Conservation (phyloP, 2,888 invertebrate species). For the Conops quadrifasciatus region DNA sequence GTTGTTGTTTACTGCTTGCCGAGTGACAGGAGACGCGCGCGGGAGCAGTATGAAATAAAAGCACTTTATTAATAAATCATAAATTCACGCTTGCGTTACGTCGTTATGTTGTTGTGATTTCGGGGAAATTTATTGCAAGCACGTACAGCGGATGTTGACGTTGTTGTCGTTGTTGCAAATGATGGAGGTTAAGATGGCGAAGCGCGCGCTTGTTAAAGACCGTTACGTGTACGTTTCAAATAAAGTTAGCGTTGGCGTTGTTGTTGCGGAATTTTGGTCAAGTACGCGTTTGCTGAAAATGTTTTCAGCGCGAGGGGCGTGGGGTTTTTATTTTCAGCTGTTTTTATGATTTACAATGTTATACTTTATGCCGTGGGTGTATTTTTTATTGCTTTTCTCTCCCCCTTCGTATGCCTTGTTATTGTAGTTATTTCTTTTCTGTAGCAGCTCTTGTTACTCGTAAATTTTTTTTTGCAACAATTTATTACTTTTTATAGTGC, state of each 20-base stretch:
- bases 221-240: constrained; percentile 16
- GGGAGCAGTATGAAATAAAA: not conserved
- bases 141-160: constrained; percentile 41
- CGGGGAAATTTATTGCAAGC: constrained; percentile 39
- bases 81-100: constrained; percentile 31
- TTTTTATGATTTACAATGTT: constrained; percentile 6
- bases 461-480: not conserved
- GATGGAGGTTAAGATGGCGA: constrained; percentile 28
- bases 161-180: constrained; percentile 23
- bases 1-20: not conserved
- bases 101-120: constrained; percentile 25
- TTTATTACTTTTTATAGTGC: constrained; percentile 12
- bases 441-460: not conserved
- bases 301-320: not conserved
- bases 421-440: not conserved
- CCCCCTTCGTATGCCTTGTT: not conserved
- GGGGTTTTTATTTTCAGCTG: constrained; percentile 1
- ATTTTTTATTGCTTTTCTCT: not conserved
- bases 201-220: constrained; percentile 32
- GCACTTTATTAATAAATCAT: constrained; percentile 39
- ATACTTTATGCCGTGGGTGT: not conserved
- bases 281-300: not conserved
- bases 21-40: not conserved
- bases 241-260: not conserved
- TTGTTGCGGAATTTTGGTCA: not conserved